A percentile compares a stretch with the other conserved stretches of the same genome.
These are phyloP conservation scores for Parapristionchus giblindavisi DNA, from an alignment of 2,888 invertebrate species.

Conservation along the genomic window DNA sequence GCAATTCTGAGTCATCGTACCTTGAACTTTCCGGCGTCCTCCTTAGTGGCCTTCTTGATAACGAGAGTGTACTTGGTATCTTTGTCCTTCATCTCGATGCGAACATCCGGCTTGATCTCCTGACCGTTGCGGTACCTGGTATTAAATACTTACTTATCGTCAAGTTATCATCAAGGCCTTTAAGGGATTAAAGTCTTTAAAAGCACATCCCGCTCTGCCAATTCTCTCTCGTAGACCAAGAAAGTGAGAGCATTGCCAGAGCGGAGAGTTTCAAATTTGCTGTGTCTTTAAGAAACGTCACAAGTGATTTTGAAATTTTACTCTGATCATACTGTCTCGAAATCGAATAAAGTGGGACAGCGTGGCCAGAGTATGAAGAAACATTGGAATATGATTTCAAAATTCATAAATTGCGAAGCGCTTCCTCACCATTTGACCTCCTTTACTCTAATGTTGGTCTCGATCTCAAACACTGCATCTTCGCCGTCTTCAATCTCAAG, in stretches of 20 bases:
- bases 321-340: no score
- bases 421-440: slow-evolving; percentile 61
- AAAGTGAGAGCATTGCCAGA: no score
- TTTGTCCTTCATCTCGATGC: slow-evolving; percentile 49
- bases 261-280: no score
- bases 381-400: background rate
- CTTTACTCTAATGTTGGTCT: slow-evolving; percentile 67
- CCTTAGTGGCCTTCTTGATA: slow-evolving; percentile 51
- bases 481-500: slow-evolving; percentile 71
- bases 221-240: no score
- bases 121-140: slow-evolving; percentile 69
- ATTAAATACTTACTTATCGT: no score
- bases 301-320: no score
- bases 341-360: no score
- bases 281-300: no score
- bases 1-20: background rate
- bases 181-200: no score
- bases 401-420: background rate
- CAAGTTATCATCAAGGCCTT: no score
- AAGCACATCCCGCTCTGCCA: no score
- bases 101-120: slow-evolving; percentile 65
- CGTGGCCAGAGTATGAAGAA: no score
- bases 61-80: slow-evolving; percentile 56
- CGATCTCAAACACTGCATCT: slow-evolving; percentile 70
- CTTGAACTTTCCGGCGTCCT: slow-evolving; percentile 59